phyloP scores from a whole-genome alignment of 2,888 invertebrate genomes.

The Sepiola atlantica region DNA sequence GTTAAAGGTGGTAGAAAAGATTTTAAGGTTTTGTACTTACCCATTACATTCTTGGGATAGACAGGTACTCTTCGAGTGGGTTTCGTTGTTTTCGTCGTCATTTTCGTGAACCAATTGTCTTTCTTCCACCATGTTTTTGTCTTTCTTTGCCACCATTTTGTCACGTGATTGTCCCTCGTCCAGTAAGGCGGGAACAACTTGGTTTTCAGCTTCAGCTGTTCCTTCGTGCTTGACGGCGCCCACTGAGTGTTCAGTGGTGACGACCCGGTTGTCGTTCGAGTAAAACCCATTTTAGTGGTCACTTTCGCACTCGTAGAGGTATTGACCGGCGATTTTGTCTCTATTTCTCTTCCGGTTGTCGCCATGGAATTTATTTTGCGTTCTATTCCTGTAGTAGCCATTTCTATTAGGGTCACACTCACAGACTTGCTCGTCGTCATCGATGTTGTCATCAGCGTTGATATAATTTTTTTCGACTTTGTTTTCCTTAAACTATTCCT shows the following conservation, averaged over 20 bases:
- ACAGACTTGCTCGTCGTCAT: neutral
- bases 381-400: neutral
- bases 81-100: neutral
- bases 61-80: neutral
- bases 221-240: neutral
- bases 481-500: neutral
- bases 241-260: neutral
- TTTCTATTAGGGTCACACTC: neutral
- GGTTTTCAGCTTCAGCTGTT: neutral
- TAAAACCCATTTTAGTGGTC: neutral
- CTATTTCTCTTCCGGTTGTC: neutral
- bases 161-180: neutral
- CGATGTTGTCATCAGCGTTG: neutral
- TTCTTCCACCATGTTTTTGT: neutral
- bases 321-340: neutral
- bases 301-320: neutral
- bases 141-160: slow-evolving; percentile 38
- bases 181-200: neutral
- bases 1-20: too few species aligned
- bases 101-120: neutral
- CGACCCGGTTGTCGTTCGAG: neutral
- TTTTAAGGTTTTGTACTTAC: neutral
- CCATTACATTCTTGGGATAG: slow-evolving; percentile 5
- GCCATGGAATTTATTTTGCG: neutral
- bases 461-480: neutral